Evolutionary conservation across 2,797 vertebrate species (phyloP).

Genomic region (Chaetodon trifasciatus): DNA sequence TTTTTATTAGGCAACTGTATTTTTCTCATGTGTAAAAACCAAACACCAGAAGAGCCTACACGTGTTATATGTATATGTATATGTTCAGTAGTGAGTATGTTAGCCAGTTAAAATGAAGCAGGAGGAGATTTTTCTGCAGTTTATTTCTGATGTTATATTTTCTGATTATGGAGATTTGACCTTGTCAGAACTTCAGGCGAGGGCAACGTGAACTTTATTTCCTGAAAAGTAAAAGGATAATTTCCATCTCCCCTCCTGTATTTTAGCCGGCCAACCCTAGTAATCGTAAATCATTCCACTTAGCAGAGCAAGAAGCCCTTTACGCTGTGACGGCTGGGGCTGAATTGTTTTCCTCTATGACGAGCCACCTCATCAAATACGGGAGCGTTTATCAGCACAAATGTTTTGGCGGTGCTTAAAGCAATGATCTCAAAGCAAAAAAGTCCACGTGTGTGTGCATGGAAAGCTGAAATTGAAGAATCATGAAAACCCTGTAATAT

Average conservation of each 20-base stretch:
- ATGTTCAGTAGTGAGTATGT: too few relatives aligned
- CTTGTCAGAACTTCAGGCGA: neutral
- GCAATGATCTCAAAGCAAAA: neutral
- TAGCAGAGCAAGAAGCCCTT: slow-evolving; percentile 42
- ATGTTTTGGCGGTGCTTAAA: neutral
- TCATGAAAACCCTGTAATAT: neutral
- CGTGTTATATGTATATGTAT: too few relatives aligned
- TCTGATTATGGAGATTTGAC: neutral
- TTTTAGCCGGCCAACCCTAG: slow-evolving; percentile 21
- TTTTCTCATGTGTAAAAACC: too few relatives aligned
- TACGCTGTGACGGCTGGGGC: neutral
- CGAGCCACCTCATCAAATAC: neutral
- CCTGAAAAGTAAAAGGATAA: neutral
- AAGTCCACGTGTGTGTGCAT: slow-evolving; percentile 7
- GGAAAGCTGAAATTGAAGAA: neutral
- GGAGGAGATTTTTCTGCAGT: too few relatives aligned
- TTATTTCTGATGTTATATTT: too few relatives aligned
- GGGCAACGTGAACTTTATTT: neutral
- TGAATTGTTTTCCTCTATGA: slow-evolving; percentile 1
- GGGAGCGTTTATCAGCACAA: neutral
- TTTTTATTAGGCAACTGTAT: too few relatives aligned
- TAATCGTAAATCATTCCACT: slow-evolving; percentile 34
- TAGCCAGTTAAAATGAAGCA: too few relatives aligned
- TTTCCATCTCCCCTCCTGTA: neutral
- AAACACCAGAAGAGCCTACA: too few relatives aligned